phyloP scores from a whole-genome alignment of 2,113 vertebrate genomes.

The Marmota monax region DNA sequence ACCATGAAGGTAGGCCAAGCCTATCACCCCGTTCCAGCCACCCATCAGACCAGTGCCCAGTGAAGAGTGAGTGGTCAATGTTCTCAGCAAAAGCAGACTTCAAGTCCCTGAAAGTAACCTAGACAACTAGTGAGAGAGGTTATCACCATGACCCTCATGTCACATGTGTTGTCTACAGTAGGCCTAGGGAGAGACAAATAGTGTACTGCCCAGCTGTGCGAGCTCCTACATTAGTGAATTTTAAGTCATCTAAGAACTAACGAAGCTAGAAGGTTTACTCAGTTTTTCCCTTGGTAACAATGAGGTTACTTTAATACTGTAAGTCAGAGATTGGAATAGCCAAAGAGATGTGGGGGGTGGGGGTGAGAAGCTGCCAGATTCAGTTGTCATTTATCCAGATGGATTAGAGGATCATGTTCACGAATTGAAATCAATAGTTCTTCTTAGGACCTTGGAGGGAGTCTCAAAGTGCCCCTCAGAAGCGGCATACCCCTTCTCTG shows the following conservation, averaged over 20 bases:
- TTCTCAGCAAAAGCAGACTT: neutral
- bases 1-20: neutral
- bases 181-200: neutral
- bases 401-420: neutral
- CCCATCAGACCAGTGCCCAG: neutral
- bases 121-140: neutral
- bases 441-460: neutral
- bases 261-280: neutral
- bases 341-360: accelerated
- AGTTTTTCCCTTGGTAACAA: neutral
- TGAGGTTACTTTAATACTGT: too few species aligned
- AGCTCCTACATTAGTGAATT: neutral
- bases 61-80: neutral
- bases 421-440: neutral
- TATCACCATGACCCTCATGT: neutral
- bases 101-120: neutral
- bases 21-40: neutral
- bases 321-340: neutral
- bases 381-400: neutral
- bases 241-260: neutral
- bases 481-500: neutral
- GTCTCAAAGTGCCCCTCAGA: neutral
- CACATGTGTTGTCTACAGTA: neutral
- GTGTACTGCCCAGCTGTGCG: neutral
- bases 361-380: neutral